Percentiles rank a stretch among this genome's conserved stretches.
Conservation (phyloP, 2,888 invertebrate species). For the Agonopterix arenella region DNA sequence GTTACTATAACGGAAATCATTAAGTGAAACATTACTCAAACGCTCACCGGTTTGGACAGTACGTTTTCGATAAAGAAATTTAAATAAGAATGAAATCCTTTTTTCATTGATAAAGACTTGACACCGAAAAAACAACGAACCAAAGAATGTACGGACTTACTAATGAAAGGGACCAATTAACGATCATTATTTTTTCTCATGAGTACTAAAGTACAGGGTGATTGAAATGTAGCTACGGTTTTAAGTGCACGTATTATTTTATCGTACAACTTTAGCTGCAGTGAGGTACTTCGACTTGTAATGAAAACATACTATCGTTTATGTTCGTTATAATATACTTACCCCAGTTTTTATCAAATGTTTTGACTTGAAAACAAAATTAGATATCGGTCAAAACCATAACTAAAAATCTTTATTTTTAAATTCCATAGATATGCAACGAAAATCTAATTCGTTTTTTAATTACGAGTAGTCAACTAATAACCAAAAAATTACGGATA, state of each 20-base stretch:
- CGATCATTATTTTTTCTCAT: constrained; percentile 71
- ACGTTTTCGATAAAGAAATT: constrained; percentile 59
- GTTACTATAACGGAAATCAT: constrained; percentile 8
- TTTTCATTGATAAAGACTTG: constrained; percentile 75
- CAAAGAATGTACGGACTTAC: constrained; percentile 67
- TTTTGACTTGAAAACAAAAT: too few relatives aligned
- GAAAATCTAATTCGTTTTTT: too few relatives aligned
- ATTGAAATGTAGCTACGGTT: constrained; percentile 9
- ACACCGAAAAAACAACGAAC: constrained; percentile 67
- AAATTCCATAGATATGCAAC: too few relatives aligned
- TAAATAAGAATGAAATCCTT: constrained; percentile 74
- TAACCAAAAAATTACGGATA: not conserved
- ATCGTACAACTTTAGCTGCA: not conserved
- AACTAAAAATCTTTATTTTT: too few relatives aligned
- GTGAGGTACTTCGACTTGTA: too few relatives aligned
- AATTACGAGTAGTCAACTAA: not conserved
- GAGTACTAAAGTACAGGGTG: constrained; percentile 53
- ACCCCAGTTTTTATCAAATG: too few relatives aligned
- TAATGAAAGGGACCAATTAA: constrained; percentile 77
- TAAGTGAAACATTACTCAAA: constrained; percentile 48
- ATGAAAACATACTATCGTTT: too few relatives aligned
- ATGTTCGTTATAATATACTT: too few relatives aligned
- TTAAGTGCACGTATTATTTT: constrained; percentile 5
- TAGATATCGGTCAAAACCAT: too few relatives aligned
- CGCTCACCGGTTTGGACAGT: constrained; percentile 47